Percentiles rank a stretch among this genome's conserved stretches.
phyloP scores from a whole-genome alignment of 1,140 invertebrate species.

The Andricus grossulariae region DNA sequence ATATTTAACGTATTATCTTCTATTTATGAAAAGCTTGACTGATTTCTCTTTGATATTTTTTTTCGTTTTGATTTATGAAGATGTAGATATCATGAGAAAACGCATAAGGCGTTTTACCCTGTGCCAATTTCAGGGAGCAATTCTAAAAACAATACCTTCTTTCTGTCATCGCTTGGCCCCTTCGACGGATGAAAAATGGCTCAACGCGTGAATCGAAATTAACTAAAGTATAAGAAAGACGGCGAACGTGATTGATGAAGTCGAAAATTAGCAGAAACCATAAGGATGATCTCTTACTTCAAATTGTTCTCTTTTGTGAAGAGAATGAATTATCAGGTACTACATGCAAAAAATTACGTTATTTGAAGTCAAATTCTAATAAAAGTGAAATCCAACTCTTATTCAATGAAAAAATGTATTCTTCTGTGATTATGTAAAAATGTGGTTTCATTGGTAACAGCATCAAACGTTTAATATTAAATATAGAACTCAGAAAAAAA shows the following conservation, averaged over 20 bases:
- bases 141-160: conserved; percentile 3
- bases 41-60: conserved; percentile 6
- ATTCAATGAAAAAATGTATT: too few relatives aligned
- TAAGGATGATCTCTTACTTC: conserved; percentile 46
- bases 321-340: neutral
- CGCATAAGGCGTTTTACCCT: neutral
- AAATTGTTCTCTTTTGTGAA: conserved; percentile 30
- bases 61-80: conserved; percentile 3
- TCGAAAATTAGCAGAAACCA: conserved; percentile 52
- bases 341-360: neutral
- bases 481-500: too few relatives aligned
- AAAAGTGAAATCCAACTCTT: too few relatives aligned
- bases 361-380: too few relatives aligned
- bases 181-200: conserved; percentile 51
- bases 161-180: neutral
- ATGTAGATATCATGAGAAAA: neutral
- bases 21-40: too few relatives aligned
- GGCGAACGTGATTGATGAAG: conserved; percentile 54
- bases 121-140: neutral
- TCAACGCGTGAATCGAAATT: conserved; percentile 42
- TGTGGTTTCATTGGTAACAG: too few relatives aligned
- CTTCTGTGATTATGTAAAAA: too few relatives aligned
- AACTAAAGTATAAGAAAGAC: conserved; percentile 48
- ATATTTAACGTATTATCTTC: too few relatives aligned
- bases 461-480: too few relatives aligned